Evolutionary conservation across 2,888 invertebrate species (phyloP).

Genomic region (Exephanes ischioxanthus): DNA sequence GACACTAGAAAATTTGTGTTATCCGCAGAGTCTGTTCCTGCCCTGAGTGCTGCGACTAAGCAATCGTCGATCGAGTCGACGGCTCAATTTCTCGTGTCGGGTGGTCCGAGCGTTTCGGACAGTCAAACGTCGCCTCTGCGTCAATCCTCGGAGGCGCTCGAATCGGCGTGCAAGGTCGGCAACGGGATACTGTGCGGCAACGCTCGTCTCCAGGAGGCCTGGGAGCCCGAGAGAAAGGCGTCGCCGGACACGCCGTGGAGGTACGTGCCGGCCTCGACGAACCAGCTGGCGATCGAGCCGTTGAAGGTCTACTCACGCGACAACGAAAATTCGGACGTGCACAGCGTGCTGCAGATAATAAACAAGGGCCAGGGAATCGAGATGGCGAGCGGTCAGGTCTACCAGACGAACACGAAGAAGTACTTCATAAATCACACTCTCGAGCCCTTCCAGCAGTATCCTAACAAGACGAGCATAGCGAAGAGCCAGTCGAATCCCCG

Average conservation of each 20-base stretch:
- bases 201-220: conserved; percentile 83
- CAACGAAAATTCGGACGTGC: conserved; percentile 78
- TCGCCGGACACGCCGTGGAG: conserved; percentile 84
- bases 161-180: conserved; percentile 78
- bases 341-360: conserved; percentile 82
- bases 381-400: conserved; percentile 80
- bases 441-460: conserved; percentile 80
- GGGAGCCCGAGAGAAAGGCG: conserved; percentile 82
- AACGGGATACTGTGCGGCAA: conserved; percentile 83
- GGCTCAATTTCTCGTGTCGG: conserved; percentile 77
- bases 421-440: conserved; percentile 82
- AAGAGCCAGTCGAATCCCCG: conserved; percentile 77
- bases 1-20: neutral
- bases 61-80: conserved; percentile 73
- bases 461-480: conserved; percentile 74
- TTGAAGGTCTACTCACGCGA: conserved; percentile 78
- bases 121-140: conserved; percentile 76
- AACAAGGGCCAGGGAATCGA: conserved; percentile 82
- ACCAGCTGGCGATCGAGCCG: conserved; percentile 78
- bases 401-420: conserved; percentile 81
- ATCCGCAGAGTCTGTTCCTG: conserved; percentile 72
- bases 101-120: conserved; percentile 76
- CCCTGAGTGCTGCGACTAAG: conserved; percentile 67
- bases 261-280: conserved; percentile 80
- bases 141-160: conserved; percentile 76